Evolutionary conservation across 2,888 invertebrate genomes (phyloP), one percentile per base, ranked within the genome.

Genomic region (Merodon equestris): DNA sequence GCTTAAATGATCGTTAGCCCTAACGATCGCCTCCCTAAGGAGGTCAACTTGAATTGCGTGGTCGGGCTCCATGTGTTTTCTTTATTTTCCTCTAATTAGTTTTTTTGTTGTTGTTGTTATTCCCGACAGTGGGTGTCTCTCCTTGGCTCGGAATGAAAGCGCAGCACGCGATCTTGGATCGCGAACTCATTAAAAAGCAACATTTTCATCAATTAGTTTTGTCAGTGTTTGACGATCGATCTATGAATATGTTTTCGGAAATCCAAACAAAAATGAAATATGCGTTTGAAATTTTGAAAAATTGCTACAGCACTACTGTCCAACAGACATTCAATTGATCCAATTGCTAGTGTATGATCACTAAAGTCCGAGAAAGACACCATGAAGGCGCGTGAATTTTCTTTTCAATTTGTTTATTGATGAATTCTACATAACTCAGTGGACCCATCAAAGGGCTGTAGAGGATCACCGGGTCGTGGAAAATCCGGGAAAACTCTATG

Each of bases 371-470:
- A 27, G 7, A 27, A 7, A 2, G 27, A 27, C 7, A 27, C 27
- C 27, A 27, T 27, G 2, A 7, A 27, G 2, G 27, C 7, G 27
- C 27, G 27, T 27, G 27, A 4, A 7, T 27, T 27, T 7, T 27
- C 27, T 27, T 27, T 27, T 27, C 27, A 61, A 61, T 50, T 64
- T 71, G 51, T 71, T 67, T 71, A 57, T 34, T 63, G 36, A 40
- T 42, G 19, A n/a, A 40, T 34, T 77, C 18, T 58, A 63, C 73
- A 63, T 48, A 57, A 13, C 38, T 72, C 66, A 72, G 61, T 58
- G 61, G 63, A 34, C 48, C 61, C n/a, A 77, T 77, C 67, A 73
- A 73, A 77, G 67, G 73, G 67, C 63, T 63, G 40, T 36, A 40
- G 47, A 13, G 68, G 57, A 70, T 75, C 17, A 17, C 7, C 27